Evolutionary conservation across 1,140 invertebrate species (phyloP).

Genomic region (Bradysia coprophila): DNA sequence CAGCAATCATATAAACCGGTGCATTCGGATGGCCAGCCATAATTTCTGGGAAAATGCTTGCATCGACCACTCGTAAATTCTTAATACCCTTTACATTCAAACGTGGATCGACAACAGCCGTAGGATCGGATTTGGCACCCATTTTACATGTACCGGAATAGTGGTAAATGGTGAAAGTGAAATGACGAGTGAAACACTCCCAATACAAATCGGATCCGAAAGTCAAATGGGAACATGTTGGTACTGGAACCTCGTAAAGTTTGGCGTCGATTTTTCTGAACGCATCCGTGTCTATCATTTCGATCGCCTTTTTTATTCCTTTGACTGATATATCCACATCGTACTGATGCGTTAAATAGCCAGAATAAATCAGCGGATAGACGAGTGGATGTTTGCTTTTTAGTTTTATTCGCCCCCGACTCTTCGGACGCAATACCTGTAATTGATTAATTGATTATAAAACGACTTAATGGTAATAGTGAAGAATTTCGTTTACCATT

Average conservation of each 20-base stretch:
- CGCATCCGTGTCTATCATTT: constrained; percentile 32
- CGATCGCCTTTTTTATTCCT: constrained; percentile 34
- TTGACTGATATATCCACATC: constrained; percentile 41
- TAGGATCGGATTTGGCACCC: constrained; percentile 44
- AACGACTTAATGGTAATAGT: too few relatives aligned
- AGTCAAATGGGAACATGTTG: constrained; percentile 37
- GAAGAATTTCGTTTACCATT: too few relatives aligned
- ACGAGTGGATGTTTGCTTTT: constrained; percentile 45
- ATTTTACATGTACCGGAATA: constrained; percentile 71
- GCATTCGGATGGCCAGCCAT: constrained; percentile 44
- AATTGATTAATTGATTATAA: too few relatives aligned
- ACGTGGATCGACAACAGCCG: constrained; percentile 50
- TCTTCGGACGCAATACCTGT: constrained; percentile 57
- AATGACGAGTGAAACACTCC: constrained; percentile 43
- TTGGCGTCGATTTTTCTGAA: constrained; percentile 36
- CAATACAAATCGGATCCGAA: constrained; percentile 52
- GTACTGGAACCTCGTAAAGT: constrained; percentile 37
- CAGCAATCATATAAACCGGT: constrained; percentile 49
- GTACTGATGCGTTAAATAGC: constrained; percentile 48
- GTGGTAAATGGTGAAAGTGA: constrained; percentile 58
- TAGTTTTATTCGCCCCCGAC: constrained; percentile 47
- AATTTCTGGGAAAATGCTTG: constrained; percentile 41
- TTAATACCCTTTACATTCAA: constrained; percentile 46
- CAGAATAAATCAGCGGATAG: constrained; percentile 66
- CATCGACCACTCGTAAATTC: constrained; percentile 53